phyloP scores from a whole-genome alignment of 1,140 invertebrate species.

The Drusus annulatus region DNA sequence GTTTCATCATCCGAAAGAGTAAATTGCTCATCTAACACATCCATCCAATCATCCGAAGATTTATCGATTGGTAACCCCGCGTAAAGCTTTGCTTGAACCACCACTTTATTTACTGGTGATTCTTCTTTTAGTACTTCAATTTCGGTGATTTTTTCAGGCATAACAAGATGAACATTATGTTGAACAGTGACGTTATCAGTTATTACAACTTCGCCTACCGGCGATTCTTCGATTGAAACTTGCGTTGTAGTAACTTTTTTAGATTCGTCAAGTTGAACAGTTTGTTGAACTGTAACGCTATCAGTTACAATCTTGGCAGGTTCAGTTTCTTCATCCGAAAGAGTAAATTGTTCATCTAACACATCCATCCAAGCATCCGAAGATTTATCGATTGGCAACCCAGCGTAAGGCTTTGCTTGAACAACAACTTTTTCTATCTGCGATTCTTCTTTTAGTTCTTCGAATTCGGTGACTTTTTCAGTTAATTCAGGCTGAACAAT shows the following conservation, averaged over 20 bases:
- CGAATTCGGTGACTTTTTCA: constrained; percentile 63
- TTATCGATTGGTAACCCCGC: constrained; percentile 68
- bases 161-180: background rate
- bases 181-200: too few relatives aligned
- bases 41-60: constrained; percentile 69
- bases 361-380: constrained; percentile 65
- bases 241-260: background rate
- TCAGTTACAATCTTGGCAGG: background rate
- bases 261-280: background rate
- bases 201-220: background rate
- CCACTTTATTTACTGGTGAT: background rate
- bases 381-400: constrained; percentile 62
- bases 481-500: background rate
- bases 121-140: background rate
- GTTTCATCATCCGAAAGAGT: constrained; percentile 65
- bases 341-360: constrained; percentile 71
- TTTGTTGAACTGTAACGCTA: background rate
- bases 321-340: constrained; percentile 64
- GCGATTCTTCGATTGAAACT: background rate
- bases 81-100: constrained; percentile 55
- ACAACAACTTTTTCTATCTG: background rate
- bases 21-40: constrained; percentile 71
- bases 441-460: constrained; percentile 1
- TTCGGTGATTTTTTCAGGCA: background rate
- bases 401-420: constrained; percentile 56